Conservation (phyloP, 2,113 vertebrate genomes). For the Ictalurus punctatus region DNA sequence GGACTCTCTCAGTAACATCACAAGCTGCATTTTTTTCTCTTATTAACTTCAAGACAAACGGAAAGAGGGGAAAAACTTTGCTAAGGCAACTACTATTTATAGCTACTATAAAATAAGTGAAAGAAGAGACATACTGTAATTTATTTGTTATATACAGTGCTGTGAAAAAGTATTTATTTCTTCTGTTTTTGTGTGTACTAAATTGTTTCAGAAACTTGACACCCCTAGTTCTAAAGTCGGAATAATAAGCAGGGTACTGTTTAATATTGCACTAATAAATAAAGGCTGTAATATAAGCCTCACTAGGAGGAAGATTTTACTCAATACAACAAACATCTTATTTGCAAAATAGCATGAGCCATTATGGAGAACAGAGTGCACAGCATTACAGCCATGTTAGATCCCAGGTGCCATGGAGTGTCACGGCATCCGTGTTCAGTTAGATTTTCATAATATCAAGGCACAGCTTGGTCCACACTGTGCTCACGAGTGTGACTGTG, state of each 20-base stretch:
- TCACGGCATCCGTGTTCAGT: slow-evolving; percentile 11
- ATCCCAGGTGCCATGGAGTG: background rate
- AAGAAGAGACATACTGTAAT: background rate
- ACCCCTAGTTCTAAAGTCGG: background rate
- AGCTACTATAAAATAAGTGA: background rate
- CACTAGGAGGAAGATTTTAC: background rate
- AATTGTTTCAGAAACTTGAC: background rate
- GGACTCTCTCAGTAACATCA: background rate
- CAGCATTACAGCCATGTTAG: slow-evolving; percentile 25
- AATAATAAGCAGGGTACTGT: background rate
- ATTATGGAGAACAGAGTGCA: slow-evolving; percentile 4
- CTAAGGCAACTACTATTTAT: background rate
- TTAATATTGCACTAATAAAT: background rate
- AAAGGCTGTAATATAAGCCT: slow-evolving; percentile 1
- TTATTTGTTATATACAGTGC: background rate
- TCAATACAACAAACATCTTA: slow-evolving; percentile 8
- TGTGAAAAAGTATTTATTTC: too few species aligned
- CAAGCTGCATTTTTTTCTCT: background rate
- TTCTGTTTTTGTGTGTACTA: too few species aligned
- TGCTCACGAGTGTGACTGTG: slow-evolving; percentile 23
- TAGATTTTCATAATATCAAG: slow-evolving; percentile 44
- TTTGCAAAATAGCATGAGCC: background rate
- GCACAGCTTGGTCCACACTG: slow-evolving; percentile 18
- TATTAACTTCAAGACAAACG: background rate
- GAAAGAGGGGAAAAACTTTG: background rate